Evolutionary conservation across 2,113 vertebrate genomes (phyloP).

Genomic region (Lasiurus borealis): DNA sequence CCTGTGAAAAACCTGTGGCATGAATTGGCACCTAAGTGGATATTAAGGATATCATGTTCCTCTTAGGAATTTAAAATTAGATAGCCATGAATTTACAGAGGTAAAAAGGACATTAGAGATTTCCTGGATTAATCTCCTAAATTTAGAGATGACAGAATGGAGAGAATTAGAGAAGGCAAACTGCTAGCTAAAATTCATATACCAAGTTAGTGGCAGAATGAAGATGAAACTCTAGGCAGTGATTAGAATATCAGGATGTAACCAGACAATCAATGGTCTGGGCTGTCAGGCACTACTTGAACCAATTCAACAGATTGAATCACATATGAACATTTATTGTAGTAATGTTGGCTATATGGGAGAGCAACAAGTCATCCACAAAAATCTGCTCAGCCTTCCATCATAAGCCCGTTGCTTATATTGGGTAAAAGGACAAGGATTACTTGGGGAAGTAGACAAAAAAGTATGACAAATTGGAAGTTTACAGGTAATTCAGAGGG

Average conservation of each 20-base stretch:
- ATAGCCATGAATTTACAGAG: not conserved
- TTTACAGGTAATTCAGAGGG: too few relatives aligned
- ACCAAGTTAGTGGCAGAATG: not conserved
- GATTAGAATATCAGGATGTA: not conserved
- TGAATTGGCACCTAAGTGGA: not conserved
- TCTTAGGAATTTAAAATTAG: conserved; percentile 19
- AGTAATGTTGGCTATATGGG: too few relatives aligned
- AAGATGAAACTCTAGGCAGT: not conserved
- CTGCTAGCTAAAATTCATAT: not conserved
- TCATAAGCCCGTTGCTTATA: too few relatives aligned
- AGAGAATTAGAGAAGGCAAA: conserved; percentile 19
- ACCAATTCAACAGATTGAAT: too few relatives aligned
- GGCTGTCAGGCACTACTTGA: too few relatives aligned
- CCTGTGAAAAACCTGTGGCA: conserved; percentile 11
- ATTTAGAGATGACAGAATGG: conserved; percentile 18
- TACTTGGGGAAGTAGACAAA: too few relatives aligned
- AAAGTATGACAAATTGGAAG: too few relatives aligned
- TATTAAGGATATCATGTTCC: conserved; percentile 40
- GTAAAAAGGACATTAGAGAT: conserved; percentile 36
- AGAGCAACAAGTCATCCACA: too few relatives aligned
- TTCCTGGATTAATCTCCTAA: not conserved
- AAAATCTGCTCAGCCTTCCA: too few relatives aligned
- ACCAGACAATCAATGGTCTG: too few relatives aligned
- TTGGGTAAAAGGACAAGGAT: too few relatives aligned
- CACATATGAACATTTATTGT: too few relatives aligned